A percentile compares a stretch with the other conserved stretches of the same genome.
Conservation (phyloP, 2,797 vertebrate species). For the Okamejei kenojei region DNA sequence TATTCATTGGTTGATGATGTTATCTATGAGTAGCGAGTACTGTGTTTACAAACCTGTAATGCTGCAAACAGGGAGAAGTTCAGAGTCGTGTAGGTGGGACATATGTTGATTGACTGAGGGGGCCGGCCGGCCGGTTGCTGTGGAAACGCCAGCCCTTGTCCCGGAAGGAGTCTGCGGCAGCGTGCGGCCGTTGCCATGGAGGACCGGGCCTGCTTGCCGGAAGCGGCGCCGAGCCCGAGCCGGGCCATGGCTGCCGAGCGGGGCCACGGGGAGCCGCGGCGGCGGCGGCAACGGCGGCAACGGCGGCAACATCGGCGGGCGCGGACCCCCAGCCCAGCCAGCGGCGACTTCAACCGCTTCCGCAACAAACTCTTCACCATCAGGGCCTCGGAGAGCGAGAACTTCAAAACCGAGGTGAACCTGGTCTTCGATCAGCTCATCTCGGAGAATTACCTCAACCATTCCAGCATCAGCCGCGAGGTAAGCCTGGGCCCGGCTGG, state of each 20-base stretch:
- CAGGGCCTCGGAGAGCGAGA: conserved; percentile 50
- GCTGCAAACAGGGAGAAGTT: too few species aligned
- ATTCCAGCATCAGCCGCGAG: conserved; percentile 46
- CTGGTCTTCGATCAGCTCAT: conserved; percentile 84
- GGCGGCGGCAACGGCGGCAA: too few species aligned
- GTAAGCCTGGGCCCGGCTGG: not conserved
- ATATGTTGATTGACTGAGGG: too few species aligned
- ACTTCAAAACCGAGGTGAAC: conserved; percentile 75
- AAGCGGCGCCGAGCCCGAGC: conserved; percentile 30
- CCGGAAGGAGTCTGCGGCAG: not conserved
- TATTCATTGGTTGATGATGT: too few species aligned
- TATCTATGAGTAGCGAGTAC: too few species aligned
- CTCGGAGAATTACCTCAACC: conserved; percentile 73
- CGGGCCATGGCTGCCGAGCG: conserved; percentile 53
- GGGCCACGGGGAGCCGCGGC: not conserved
- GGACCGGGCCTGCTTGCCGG: not conserved
- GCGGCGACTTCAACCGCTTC: conserved; percentile 59
- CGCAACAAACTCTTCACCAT: conserved; percentile 60
- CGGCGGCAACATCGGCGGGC: not conserved
- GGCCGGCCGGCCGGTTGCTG: too few species aligned
- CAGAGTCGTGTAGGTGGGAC: too few species aligned
- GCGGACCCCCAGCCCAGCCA: not conserved
- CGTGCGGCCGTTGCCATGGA: not conserved
- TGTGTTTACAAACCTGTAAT: too few species aligned
- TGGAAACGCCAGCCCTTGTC: not conserved